Evolutionary conservation across 2,888 invertebrate genomes (phyloP), one percentile per base, ranked within the genome.

Genomic region (Mechanitis messenoides): DNA sequence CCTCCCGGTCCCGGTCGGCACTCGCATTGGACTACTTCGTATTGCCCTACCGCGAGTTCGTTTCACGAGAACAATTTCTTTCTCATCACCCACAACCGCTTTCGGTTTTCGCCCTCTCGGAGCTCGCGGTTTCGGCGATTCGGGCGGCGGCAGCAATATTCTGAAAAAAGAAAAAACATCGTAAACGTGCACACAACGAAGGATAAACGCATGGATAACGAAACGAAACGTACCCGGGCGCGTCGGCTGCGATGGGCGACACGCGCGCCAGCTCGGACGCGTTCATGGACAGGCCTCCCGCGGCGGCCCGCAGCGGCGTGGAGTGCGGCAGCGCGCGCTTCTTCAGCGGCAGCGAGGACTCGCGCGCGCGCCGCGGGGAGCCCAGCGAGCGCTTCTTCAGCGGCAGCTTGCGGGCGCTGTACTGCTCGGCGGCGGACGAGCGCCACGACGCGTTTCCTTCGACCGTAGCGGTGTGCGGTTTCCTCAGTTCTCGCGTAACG

Each of bases 341-440:
- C 77, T 86, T 85, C 0, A 86, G 67, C 4, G 85, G 86, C 71
- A 85, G 53, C 33, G 53, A 9, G 45, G 42, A 1, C 58, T 53
- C 33, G 42, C 3, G 56, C 55, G 5, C 11, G 50, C 33, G 42
- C 58, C 11, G 59, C 59, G 38, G 50, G 7, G 50, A 5, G 2
- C 61, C 71, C 1, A 84, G 33, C 0, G 85, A 86, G 0, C 87
- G 71, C 72, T 88, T 88, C 68, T 87, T 88, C 2, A 87, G 67
- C 0, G 87, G 87, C 66, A 89, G 61, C 0, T 68, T 77, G 31
- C 75, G 80, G 2, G 76, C 74, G 56, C 76, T 70, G 70, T 83
- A 81, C 3, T 72, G 31, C 45, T 79, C 76, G 0, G 79, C 72
- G 0, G 78, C 75, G 0, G 80, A 78, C 38, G 69, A 74, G 58